Base-by-base conservation (phyloP, 2,888 invertebrate genomes). In the Tiliacea citrago region DNA sequence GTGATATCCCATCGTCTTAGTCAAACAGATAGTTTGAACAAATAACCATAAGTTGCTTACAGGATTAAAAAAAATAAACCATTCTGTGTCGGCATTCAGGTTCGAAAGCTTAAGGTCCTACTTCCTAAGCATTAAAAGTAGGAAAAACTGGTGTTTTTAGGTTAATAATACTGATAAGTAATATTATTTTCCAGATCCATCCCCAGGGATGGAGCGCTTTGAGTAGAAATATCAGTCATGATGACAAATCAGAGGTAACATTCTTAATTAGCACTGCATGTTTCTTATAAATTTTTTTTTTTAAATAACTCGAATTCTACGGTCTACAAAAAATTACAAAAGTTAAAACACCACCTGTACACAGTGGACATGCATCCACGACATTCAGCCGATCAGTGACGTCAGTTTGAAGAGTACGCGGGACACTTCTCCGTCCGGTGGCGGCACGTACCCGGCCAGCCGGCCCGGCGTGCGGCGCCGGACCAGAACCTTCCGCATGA, bases 331-430 rank as follows among this genome's bases (percentile, higher is more conserved):
- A 39, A 42, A 66, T 24, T 24, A 39, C 13, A 42, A 42, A 61
- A 24, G 5, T n/a, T n/a, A 45, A 18, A 51, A 16, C 10, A 24
- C 0, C 1, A 13, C 0, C 12, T 8, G 51, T 45, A 45, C 13
- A 3, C 93, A 98, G 98, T 99, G 99, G 98, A 99, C 99, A 12
- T 98, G 99, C 91, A 97, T 99, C 71, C 99, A 99, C 94, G 99
- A 99, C 92, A 98, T 99, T 83, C 99, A 99, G 95, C 97, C 98
- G 61, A 93, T 93, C 73, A 96, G 96, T 9, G 89, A 91, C 24
- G 73, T 86, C 24, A 68, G 70, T 45, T 88, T 88, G 75, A 94
- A 95, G 90, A 80, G 91, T 71, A 90, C 90, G 35, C 91, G 92
- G 13, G 95, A 94, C 89, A 77, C 89, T 5, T 75, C 80, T 47